Evolutionary conservation across 23 tunicate genomes (phyloP).

Genomic region (Ciona savignyi): DNA sequence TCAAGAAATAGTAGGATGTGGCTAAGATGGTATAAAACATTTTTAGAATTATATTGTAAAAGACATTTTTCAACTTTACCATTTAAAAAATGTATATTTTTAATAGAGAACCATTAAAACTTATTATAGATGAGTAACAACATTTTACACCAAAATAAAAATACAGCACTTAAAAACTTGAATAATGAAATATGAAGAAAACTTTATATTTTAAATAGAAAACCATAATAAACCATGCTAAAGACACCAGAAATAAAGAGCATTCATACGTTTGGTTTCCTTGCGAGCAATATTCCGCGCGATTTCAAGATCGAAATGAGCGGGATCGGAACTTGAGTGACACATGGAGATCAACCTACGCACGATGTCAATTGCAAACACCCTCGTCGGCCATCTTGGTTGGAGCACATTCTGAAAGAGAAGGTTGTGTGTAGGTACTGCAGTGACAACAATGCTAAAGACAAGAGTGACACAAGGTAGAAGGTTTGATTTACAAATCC

Average conservation of each 20-base stretch:
- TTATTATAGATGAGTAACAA: background rate
- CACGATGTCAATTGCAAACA: slow-evolving; percentile 81
- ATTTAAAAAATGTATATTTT: background rate
- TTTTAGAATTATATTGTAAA: no score
- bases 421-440: no score
- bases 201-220: no score
- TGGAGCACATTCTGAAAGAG: slow-evolving; percentile 70
- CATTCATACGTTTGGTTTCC: slow-evolving; percentile 36
- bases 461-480: no score
- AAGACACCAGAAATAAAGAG: no score
- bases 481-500: no score
- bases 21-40: no score
- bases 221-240: no score
- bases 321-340: slow-evolving; percentile 42
- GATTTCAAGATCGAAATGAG: slow-evolving; percentile 71
- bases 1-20: no score
- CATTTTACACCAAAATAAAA: background rate
- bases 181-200: background rate
- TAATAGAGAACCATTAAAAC: background rate
- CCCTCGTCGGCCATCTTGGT: slow-evolving; percentile 94
- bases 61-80: no score
- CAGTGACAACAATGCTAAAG: no score
- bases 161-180: background rate
- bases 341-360: slow-evolving; percentile 78
- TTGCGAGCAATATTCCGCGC: slow-evolving; percentile 56